phyloP scores from a whole-genome alignment of 2,797 vertebrate genomes.

The Dallia pectoralis region DNA sequence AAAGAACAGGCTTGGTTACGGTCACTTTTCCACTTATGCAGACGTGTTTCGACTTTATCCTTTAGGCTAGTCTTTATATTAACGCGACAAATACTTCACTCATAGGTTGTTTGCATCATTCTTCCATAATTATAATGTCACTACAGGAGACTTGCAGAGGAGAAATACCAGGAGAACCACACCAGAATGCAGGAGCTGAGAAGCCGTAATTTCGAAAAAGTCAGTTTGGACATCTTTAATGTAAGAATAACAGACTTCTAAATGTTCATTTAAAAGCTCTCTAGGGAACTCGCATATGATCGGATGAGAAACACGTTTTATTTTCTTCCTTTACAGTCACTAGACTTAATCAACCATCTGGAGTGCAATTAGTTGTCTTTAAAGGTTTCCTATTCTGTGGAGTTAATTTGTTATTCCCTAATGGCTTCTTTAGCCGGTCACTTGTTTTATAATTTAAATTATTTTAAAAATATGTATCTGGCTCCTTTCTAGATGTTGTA shows the following conservation, averaged over 20 bases:
- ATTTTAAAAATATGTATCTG: background rate
- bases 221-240: slow-evolving; percentile 58
- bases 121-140: background rate
- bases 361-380: slow-evolving; percentile 14
- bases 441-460: background rate
- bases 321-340: background rate
- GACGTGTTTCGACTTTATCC: too few relatives aligned
- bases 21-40: too few relatives aligned
- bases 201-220: slow-evolving; percentile 66
- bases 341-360: slow-evolving; percentile 10
- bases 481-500: too few relatives aligned
- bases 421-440: slow-evolving; percentile 12
- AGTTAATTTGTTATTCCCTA: slow-evolving; percentile 11
- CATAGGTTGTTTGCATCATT: background rate
- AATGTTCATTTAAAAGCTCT: background rate
- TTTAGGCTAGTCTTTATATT: background rate
- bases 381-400: slow-evolving; percentile 1
- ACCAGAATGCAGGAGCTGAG: slow-evolving; percentile 72
- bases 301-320: background rate
- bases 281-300: background rate
- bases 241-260: slow-evolving; percentile 53
- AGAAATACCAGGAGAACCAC: slow-evolving; percentile 81
- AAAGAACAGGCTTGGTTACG: too few relatives aligned
- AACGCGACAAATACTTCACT: background rate
- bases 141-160: slow-evolving; percentile 77